Evolutionary conservation across 2,797 vertebrate genomes (phyloP).

Genomic region (Myripristis jacobus): DNA sequence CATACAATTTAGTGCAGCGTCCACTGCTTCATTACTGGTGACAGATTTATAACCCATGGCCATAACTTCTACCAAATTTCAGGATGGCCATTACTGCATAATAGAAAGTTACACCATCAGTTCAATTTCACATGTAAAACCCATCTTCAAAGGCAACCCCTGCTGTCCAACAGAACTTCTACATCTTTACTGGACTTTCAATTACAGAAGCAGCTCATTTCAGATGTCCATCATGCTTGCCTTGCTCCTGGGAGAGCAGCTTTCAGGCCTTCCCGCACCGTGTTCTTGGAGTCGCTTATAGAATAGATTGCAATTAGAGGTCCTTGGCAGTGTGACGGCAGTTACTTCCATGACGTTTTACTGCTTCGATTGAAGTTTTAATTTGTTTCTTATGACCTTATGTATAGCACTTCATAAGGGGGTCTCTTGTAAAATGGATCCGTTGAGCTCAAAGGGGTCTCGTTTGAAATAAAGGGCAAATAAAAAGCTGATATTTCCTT

Average conservation of each 20-base stretch:
- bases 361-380: conserved; percentile 50
- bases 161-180: conserved; percentile 30
- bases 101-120: conserved; percentile 46
- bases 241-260: conserved; percentile 40
- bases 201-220: conserved; percentile 46
- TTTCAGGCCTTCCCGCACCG: conserved; percentile 34
- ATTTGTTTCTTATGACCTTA: conserved; percentile 52
- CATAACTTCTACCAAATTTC: conserved; percentile 46
- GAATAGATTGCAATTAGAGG: conserved; percentile 45
- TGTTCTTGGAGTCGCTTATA: conserved; percentile 30
- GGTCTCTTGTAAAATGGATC: conserved; percentile 21
- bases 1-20: conserved; percentile 28
- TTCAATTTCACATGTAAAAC: conserved; percentile 37
- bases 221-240: conserved; percentile 30
- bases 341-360: conserved; percentile 44
- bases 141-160: conserved; percentile 44
- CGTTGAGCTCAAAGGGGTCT: conserved; percentile 13
- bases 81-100: conserved; percentile 29
- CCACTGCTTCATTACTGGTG: conserved; percentile 59
- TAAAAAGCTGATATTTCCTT: conserved; percentile 6
- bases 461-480: conserved; percentile 16
- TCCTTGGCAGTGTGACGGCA: conserved; percentile 24
- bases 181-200: conserved; percentile 52
- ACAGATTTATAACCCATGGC: conserved; percentile 60
- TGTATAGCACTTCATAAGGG: conserved; percentile 7